A percentile compares a stretch with the other conserved stretches of the same genome.
phyloP scores from a whole-genome alignment of 2,113 vertebrate genomes.

The Craseonycteris thonglongyai region DNA sequence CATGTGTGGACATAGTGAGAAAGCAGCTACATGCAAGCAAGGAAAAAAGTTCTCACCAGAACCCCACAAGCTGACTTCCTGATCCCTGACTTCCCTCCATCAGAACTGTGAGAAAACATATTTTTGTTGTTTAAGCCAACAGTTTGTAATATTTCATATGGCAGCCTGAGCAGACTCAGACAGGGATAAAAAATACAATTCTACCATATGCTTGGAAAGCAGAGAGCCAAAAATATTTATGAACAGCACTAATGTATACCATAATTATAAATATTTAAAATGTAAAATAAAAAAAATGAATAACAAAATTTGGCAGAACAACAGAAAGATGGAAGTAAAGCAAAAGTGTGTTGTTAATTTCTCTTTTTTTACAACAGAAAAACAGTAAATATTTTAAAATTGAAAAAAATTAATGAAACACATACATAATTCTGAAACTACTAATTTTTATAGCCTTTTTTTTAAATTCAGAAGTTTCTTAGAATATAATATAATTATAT shows the following conservation, averaged over 20 bases:
- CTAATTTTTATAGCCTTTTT: neutral
- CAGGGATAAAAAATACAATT: neutral
- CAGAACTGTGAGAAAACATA: neutral
- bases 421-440: neutral
- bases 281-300: constrained; percentile 41
- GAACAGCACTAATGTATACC: neutral
- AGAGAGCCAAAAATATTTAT: constrained; percentile 23
- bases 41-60: neutral
- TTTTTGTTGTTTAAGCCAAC: neutral
- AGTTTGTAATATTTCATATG: neutral
- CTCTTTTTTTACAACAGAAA: neutral
- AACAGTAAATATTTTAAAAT: neutral
- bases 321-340: neutral
- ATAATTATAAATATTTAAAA: constrained; percentile 42
- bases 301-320: constrained; percentile 11
- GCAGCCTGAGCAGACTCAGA: neutral
- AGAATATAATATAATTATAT: neutral
- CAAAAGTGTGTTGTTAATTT: neutral
- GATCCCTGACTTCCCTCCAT: no score
- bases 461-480: neutral
- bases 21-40: neutral
- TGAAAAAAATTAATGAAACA: neutral
- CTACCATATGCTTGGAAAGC: neutral
- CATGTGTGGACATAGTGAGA: accelerated
- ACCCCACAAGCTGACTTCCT: accelerated